A percentile compares a stretch with the other conserved stretches of the same genome.
Conservation (phyloP, 1,140 invertebrate species). For the roundworm (Caenorhabditis elegans) region DNA sequence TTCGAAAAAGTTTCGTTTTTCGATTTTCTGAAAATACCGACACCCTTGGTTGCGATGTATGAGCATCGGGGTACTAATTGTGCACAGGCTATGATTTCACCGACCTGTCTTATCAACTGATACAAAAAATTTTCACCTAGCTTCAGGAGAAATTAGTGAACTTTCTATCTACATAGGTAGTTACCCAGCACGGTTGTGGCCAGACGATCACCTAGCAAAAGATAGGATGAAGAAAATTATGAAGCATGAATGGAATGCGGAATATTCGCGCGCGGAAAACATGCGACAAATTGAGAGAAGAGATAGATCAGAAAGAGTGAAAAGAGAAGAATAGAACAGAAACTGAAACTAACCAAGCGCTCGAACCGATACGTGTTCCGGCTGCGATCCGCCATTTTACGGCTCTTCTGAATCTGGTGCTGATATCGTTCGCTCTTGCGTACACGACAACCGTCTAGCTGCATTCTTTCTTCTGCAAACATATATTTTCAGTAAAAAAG, state of each 20-base stretch:
- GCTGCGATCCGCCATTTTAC: background rate
- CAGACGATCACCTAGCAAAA: background rate
- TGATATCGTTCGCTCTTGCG: background rate
- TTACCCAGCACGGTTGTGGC: background rate
- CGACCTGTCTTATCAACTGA: too few species aligned
- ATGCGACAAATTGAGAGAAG: background rate
- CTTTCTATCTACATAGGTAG: too few species aligned
- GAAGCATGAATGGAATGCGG: slow-evolving; percentile 17
- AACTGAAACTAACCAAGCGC: background rate
- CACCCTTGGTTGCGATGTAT: too few species aligned
- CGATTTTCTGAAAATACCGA: too few species aligned
- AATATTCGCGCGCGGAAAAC: background rate
- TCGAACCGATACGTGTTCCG: background rate
- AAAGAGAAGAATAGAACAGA: background rate
- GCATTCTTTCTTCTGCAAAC: background rate
- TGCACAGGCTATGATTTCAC: too few species aligned
- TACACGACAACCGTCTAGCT: background rate
- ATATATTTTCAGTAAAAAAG: background rate
- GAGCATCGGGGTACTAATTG: too few species aligned
- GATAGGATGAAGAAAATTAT: background rate
- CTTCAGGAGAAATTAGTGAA: too few species aligned
- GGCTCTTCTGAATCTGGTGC: background rate
- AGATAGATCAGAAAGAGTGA: background rate
- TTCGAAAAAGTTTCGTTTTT: too few species aligned
- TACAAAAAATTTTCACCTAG: too few species aligned